Evolutionary conservation across 2,797 vertebrate species (phyloP), one percentile per base, ranked within the genome.

Genomic region (Xyrichtys novacula): DNA sequence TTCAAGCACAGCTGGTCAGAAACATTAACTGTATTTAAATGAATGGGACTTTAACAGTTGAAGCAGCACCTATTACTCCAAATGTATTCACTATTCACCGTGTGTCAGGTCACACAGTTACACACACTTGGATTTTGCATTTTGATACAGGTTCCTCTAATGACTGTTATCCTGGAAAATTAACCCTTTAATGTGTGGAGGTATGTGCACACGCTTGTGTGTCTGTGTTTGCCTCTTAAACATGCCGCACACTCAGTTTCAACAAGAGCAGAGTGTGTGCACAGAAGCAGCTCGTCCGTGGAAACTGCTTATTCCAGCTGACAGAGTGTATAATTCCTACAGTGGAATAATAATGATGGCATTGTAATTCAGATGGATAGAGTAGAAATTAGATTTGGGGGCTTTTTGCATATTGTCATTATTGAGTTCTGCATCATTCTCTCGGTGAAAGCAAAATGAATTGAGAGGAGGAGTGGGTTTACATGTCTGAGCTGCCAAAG

Each of bases 311-410:
- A 89, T 92, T 88, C 85, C 79, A 80, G 73, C 69, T 85, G 89
- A 92, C 84, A 83, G 86, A 89, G 85, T 88, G 83, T 85, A 88
- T 90, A 88, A 91, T 89, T 88, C 83, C 87, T 67, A 62, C 83
- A 84, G 60, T 83, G 86, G 89, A 92, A 92, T 91, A 86, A 85
- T 90, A 92, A 92, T 89, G 86, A 90, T 64, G 65, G 77, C 74
- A 88, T 91, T 85, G 84, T 91, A 89, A 91, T 92, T 89, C 90
- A 90, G 84, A 91, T 78, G 81, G 88, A 91, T 87, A 71, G 85
- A 85, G 76, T 7, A 81, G 68, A 87, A 91, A 91, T 90, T 84
- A 89, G 76, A 89, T 88, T 87, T 79, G 44, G 60, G 70, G 71
- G 50, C 42, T 78, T 84, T 86, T 86, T 90, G 88, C 86, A 85